A percentile compares a stretch with the other conserved stretches of the same genome.
Conservation (phyloP, 1,140 invertebrate species). For the Drosophila prosaltans region DNA sequence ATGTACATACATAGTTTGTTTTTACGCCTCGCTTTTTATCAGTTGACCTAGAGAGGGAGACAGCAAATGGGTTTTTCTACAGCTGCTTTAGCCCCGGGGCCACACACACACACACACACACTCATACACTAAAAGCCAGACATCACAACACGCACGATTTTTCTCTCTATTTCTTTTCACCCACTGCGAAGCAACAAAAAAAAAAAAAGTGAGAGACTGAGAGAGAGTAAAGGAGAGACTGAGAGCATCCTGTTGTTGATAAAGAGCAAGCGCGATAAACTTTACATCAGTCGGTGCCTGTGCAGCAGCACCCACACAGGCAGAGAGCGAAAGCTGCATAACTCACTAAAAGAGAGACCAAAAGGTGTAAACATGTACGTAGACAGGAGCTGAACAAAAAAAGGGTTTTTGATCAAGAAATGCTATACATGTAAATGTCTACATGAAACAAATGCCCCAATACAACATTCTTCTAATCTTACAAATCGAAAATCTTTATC, state of each 20-base stretch:
- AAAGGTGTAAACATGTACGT: conserved; percentile 8
- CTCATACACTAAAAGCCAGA: not conserved
- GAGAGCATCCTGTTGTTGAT: conserved; percentile 56
- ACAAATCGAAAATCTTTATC: too few species aligned
- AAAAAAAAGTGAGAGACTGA: not conserved
- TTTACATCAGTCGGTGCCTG: conserved; percentile 38
- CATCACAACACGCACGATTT: not conserved
- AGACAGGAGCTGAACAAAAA: not conserved
- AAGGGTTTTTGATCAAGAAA: not conserved
- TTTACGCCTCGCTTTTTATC: conserved; percentile 60
- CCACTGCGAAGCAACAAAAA: not conserved
- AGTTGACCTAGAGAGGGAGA: conserved; percentile 67
- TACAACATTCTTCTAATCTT: too few species aligned
- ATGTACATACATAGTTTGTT: conserved; percentile 14
- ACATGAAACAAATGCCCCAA: too few species aligned
- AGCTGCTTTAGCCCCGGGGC: conserved; percentile 7
- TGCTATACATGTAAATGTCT: too few species aligned
- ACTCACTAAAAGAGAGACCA: conserved; percentile 11
- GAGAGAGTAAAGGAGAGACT: conserved; percentile 14
- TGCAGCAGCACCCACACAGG: conserved; percentile 24
- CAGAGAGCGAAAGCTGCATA: conserved; percentile 3
- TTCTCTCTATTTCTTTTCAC: not conserved
- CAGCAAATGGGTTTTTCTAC: conserved; percentile 4
- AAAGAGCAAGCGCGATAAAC: conserved; percentile 48
- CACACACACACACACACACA: not conserved